Base-by-base conservation (phyloP, 30 jellyfish, hydroid and myxozoan genomes). In the Aurelia coerulea region DNA sequence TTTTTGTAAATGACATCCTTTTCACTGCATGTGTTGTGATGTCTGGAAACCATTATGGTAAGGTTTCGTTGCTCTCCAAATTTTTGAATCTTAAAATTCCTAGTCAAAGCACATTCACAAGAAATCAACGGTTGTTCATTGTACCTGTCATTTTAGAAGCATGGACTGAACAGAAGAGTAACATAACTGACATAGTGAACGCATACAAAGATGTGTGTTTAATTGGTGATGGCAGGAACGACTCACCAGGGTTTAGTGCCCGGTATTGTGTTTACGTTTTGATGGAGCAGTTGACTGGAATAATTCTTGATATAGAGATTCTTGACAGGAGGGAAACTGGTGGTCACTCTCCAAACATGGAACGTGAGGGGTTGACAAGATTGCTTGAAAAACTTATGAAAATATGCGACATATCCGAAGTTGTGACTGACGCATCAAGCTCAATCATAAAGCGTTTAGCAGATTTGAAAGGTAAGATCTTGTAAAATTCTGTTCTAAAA, bases 161-260 rank as follows among this genome's bases (percentile, higher is more conserved):
- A 17, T 81, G 91, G 91, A 51, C 29, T 15, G 84, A 46, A 16
- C 8, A 66, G 73, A 68, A 49, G 34, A 39, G 7, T 53, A 56
- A 81, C 13, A 23, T 53, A 11, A 0, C 56, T 32, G 33, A 23
- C 16, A 16, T 63, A 3, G n/a, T 81, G 59, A 32, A 10, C 3
- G 54, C 33, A 19, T 49, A 76, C 53, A 34, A 76, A 54, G 75
- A 76, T 59, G 1, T 81, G 37, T 50, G 85, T 39, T 29, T 81
- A 18, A 16, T 72, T 39, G 91, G 91, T 10, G 91, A 81, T 81
- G 91, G 85, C 53, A 65, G 84, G 14, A 81, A 68, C n/a, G 91
- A 81, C 62, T 51, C 90, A 5, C 89, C 89, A 14, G 89, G 89
- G 29, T 67, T 39, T 64, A 37, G 76, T 46, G 84, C 89, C 18